Base-by-base conservation (phyloP, 2,113 vertebrate genomes). In the Phycodurus eques region DNA sequence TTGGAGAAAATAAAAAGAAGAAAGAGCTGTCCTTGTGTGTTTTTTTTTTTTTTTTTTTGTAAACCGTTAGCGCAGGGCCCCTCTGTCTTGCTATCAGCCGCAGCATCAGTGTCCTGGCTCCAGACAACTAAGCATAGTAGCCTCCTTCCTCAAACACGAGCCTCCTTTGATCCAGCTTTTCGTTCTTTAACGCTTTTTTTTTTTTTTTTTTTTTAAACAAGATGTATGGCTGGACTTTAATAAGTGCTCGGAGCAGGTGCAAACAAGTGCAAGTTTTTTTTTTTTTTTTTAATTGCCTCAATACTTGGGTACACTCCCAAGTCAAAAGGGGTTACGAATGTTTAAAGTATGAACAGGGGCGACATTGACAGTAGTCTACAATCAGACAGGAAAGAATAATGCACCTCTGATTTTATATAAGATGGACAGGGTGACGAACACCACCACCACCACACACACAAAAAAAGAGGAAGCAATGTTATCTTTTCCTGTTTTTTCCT, bases 21-120 rank as follows among this genome's bases (percentile, higher is more conserved):
- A 15, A 39, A 69, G 66, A 43, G 61, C 57, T 4, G 22, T 31
- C 56, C 27, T 56, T 73, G 31, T 20, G 10, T 51, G 49, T 44
- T 54, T 67, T 33, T 67, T 47, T 67, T 44, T 54, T 67, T 33
- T 67, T 47, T 67, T 68, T 72, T 81, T 64, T 67, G 39, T 54
- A 39, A 43, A 51, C 65, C 79, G 75, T 83, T 83, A 77, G 77
- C 44, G 57, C 67, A 83, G 77, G 84, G 84, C 84, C 74, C 74
- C 73, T 85, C 70, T 75, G 76, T 67, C 73, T 74, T 76, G 76
- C 73, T 88, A 90, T 89, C 88, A 84, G 82, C 74, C 77, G 62
- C 59, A 78, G 78, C 83, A 91, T 90, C 90, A 87, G 69, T 86
- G 85, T 66, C 88, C 81, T 88, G 90, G 90, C 90, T 91, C 90